Base-by-base conservation (phyloP, 2,113 vertebrate genomes). In the Heliornis fulica region DNA sequence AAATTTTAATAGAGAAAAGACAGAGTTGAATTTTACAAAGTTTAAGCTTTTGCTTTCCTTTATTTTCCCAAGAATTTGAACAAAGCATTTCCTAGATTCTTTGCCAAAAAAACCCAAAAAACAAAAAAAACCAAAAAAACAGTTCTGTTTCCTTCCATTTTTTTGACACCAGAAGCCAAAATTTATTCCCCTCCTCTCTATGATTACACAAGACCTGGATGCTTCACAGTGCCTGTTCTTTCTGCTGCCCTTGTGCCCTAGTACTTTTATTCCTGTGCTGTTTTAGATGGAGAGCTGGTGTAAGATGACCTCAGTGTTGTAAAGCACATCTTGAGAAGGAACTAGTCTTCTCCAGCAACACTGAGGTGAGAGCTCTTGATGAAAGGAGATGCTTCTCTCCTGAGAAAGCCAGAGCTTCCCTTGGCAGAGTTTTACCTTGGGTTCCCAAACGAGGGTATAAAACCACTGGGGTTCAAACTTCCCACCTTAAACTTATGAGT, bases 401-500 rank as follows among this genome's bases (percentile, higher is more conserved):
- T n/a, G 25, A 31, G 26, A 60, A 11, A 75, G 5, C 8, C 22
- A 68, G 23, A 23, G 16, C 28, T 77, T 92, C 18, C 11, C 15
- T 66, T 66, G 40, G 13, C 32, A 76, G 36, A 71, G 15, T 7
- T 72, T 71, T 66, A 32, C 4, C 20, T 34, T 51, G 53, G 10
- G 8, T 1, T 3, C 15, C 29, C 8, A 61, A 66, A 48, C 1
- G 1, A 3, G 17, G 38, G 3, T 29, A 32, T 65, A 54, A 68
- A 57, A 10, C 2, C 26, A 48, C 6, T 13, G 5, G 5, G 1
- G 3, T 75, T 54, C 23, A 64, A 83, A 75, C 2, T 61, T 53
- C 45, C 41, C 9, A n/a, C 5, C 21, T 75, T 66, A 41, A 72
- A 59, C 29, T 57, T 7, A 34, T 4, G 4, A 51, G 13, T 61